These are phyloP conservation scores for Panagrolaimus sp. DNA, from an alignment of 1,140 invertebrate species.

Conservation along the genomic window DNA sequence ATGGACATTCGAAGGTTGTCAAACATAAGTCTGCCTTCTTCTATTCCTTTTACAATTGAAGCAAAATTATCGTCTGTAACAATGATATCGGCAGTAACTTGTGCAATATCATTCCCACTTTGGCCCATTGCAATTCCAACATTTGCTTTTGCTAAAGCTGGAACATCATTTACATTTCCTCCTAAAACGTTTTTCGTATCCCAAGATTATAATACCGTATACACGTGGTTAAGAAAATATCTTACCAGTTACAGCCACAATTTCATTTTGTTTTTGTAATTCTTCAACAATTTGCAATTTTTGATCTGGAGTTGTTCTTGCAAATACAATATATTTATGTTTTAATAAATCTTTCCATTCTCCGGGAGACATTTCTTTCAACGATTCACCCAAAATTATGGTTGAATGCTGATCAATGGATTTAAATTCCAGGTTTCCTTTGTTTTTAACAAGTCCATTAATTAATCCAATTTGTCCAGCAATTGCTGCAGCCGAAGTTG, in stretches of 20 bases:
- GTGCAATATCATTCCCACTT: slow-evolving; percentile 42
- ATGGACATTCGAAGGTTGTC: slow-evolving; percentile 51
- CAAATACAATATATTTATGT: slow-evolving; percentile 63
- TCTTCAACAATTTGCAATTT: slow-evolving; percentile 64
- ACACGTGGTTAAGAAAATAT: slow-evolving; percentile 12
- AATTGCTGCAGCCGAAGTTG: slow-evolving; percentile 38
- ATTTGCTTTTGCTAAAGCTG: slow-evolving; percentile 54
- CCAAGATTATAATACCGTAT: neutral
- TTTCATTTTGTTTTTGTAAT: slow-evolving; percentile 60
- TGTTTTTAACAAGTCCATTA: slow-evolving; percentile 26
- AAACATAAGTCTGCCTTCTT: slow-evolving; percentile 45
- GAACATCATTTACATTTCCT: slow-evolving; percentile 58
- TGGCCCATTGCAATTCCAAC: slow-evolving; percentile 51
- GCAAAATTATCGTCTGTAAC: slow-evolving; percentile 63
- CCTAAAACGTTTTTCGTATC: slow-evolving; percentile 54
- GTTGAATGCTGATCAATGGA: slow-evolving; percentile 26
- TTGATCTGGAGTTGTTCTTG: slow-evolving; percentile 63
- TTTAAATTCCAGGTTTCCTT: slow-evolving; percentile 15
- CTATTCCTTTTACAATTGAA: too few species aligned
- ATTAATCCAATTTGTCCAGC: slow-evolving; percentile 44
- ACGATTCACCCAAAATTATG: slow-evolving; percentile 39
- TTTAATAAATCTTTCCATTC: slow-evolving; percentile 59
- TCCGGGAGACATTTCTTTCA: slow-evolving; percentile 32
- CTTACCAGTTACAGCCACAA: slow-evolving; percentile 39
- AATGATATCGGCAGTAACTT: slow-evolving; percentile 67